Base-by-base conservation (phyloP, 30 jellyfish, hydroid and myxozoan genomes). In the Turritopsis rubra region DNA sequence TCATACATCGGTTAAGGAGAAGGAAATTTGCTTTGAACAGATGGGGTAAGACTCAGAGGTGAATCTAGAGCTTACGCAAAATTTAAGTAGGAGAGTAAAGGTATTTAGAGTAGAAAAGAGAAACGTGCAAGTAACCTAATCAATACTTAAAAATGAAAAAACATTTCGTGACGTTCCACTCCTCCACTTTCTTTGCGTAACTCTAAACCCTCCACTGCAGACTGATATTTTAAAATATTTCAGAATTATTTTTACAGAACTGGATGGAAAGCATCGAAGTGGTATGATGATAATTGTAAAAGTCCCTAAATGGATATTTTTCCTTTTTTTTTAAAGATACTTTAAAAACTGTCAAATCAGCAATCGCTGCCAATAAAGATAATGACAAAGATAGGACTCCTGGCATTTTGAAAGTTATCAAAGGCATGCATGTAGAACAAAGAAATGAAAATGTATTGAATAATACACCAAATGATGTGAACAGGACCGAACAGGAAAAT, bases 1-100 rank as follows among this genome's bases (percentile, higher is more conserved):
- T 91, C 26, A 52, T 93, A 24, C 97, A 91, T 29, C 86, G 88
- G 5, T 29, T 82, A 79, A 31, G 66, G 66, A 66, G 86, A 66
- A 82, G 85, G 66, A 66, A 30, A 13, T 16, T 29, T 25, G 84
- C 70, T 1, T 17, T 82, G 71, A 0, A 25, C 9, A 82, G 73
- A 82, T 71, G 88, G 82, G 82, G 82, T 74, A 74, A 0, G 71
- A 0, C 8, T 18, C 21, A 60, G 77, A 1, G 77, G 77, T 22
- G 77, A 22, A 68, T 60, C n/a, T n/a, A n/a, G n/a, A n/a, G n/a
- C n/a, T n/a, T n/a, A n/a, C n/a, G n/a, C n/a, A n/a, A n/a, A n/a
- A n/a, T n/a, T n/a, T n/a, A n/a, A n/a, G n/a, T n/a, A n/a, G n/a
- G n/a, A n/a, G n/a, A n/a, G n/a, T n/a, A n/a, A n/a, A n/a, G n/a